These are phyloP conservation scores for Drosophila ogumai DNA, from an alignment of 1,140 invertebrate genomes.

Conservation along the genomic window DNA sequence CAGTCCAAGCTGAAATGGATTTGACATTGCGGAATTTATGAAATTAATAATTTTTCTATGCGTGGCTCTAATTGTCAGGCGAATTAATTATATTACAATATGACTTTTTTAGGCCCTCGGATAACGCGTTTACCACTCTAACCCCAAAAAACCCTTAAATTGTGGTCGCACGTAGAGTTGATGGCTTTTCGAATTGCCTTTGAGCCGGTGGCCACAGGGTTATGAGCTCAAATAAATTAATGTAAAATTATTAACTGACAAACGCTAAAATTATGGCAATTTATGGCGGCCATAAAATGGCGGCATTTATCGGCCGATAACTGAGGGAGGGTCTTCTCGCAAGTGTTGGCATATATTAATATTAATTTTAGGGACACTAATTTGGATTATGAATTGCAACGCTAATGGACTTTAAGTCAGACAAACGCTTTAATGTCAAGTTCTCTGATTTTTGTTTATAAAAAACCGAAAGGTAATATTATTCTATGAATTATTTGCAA, in stretches of 20 bases:
- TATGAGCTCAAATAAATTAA: slow-evolving; percentile 69
- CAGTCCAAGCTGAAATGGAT: slow-evolving; percentile 29
- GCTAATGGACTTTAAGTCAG: slow-evolving; percentile 25
- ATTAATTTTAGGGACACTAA: slow-evolving; percentile 44
- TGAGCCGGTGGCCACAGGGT: slow-evolving; percentile 46
- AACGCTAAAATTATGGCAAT: slow-evolving; percentile 68
- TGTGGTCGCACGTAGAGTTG: slow-evolving; percentile 26
- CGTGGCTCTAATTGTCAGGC: slow-evolving; percentile 52
- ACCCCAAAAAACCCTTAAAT: slow-evolving; percentile 27
- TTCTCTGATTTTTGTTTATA: background rate
- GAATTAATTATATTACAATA: slow-evolving; percentile 62
- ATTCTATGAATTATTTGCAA: background rate
- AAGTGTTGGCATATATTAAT: slow-evolving; percentile 59
- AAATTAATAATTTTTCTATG: slow-evolving; percentile 71
- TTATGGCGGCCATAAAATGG: slow-evolving; percentile 55
- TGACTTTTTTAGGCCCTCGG: slow-evolving; percentile 36
- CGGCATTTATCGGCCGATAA: slow-evolving; percentile 42
- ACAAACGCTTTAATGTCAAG: background rate
- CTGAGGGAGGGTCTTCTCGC: background rate
- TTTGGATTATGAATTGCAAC: slow-evolving; percentile 21
- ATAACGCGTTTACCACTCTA: slow-evolving; percentile 19
- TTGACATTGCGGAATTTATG: slow-evolving; percentile 72
- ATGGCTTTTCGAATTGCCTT: slow-evolving; percentile 51
- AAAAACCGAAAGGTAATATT: background rate
- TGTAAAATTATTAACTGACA: slow-evolving; percentile 73